Evolutionary conservation across 2,113 vertebrate genomes (phyloP).

Genomic region (Okapia johnstoni): DNA sequence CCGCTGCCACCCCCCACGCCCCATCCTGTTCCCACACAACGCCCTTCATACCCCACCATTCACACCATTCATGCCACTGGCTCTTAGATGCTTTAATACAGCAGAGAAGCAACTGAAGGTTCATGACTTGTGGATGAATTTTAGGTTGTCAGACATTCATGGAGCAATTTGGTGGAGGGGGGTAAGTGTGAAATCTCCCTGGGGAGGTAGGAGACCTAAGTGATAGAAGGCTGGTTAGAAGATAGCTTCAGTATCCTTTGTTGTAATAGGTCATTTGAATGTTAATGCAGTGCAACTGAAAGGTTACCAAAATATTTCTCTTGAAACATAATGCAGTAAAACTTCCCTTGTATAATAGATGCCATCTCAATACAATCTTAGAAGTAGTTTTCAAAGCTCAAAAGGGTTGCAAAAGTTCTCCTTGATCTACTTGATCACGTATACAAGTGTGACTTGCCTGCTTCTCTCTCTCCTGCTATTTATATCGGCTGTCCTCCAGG

Average conservation of each 20-base stretch:
- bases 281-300: neutral
- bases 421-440: neutral
- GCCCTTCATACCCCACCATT: neutral
- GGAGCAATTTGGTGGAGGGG: neutral
- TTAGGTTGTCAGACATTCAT: neutral
- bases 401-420: neutral
- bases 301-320: neutral
- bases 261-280: neutral
- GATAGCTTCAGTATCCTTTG: neutral
- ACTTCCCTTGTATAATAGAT: neutral
- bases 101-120: neutral
- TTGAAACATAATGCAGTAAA: neutral
- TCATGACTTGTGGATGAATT: neutral
- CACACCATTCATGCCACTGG: neutral
- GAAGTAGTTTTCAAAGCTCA: conserved; percentile 30
- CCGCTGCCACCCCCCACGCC: neutral
- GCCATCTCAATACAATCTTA: neutral
- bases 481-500: conserved; percentile 34
- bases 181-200: neutral
- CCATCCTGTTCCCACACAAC: neutral
- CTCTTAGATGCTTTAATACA: neutral
- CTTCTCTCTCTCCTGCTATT: conserved; percentile 44
- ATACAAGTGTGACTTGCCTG: conserved; percentile 3
- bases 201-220: neutral
- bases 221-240: neutral